A percentile compares a stretch with the other conserved stretches of the same genome.
phyloP scores from a whole-genome alignment of 2,113 vertebrate genomes.

The Stercorarius parasiticus region DNA sequence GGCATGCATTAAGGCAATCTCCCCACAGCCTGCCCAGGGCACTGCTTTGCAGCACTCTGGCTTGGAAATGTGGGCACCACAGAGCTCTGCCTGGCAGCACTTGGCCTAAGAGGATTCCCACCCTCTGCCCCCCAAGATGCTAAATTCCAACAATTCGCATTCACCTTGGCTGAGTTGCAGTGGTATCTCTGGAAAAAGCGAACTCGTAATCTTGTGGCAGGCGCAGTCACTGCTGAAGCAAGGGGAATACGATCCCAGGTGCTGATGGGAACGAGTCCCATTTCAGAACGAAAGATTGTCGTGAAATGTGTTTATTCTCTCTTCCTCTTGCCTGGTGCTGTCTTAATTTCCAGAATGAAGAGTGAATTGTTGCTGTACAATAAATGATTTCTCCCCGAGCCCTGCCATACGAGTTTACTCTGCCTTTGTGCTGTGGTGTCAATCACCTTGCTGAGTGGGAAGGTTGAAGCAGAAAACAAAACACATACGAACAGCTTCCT shows the following conservation, averaged over 20 bases:
- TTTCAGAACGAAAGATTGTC: not conserved
- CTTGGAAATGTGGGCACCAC: not conserved
- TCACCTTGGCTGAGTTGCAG: not conserved
- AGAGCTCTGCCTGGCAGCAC: not conserved
- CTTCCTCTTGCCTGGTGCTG: not conserved
- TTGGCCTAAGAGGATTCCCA: not conserved
- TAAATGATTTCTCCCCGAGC: not conserved
- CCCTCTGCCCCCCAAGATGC: not conserved
- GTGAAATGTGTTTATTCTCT: not conserved
- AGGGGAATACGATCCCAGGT: not conserved
- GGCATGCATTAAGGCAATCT: not conserved
- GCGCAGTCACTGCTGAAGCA: not conserved
- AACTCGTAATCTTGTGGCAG: not conserved
- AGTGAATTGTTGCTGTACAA: not conserved
- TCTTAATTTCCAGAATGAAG: not conserved
- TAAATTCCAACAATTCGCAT: accelerated
- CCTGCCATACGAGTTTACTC: not conserved
- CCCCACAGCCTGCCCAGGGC: not conserved
- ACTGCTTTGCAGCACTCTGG: accelerated
- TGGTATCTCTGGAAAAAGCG: not conserved
- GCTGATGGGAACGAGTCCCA: not conserved
- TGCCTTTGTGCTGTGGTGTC: not conserved
- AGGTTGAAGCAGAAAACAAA: not conserved
- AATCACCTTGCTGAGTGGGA: not conserved
- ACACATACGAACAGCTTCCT: not conserved